Base-by-base conservation (phyloP, 2,888 invertebrate genomes). In the Mellilla xanthometata region DNA sequence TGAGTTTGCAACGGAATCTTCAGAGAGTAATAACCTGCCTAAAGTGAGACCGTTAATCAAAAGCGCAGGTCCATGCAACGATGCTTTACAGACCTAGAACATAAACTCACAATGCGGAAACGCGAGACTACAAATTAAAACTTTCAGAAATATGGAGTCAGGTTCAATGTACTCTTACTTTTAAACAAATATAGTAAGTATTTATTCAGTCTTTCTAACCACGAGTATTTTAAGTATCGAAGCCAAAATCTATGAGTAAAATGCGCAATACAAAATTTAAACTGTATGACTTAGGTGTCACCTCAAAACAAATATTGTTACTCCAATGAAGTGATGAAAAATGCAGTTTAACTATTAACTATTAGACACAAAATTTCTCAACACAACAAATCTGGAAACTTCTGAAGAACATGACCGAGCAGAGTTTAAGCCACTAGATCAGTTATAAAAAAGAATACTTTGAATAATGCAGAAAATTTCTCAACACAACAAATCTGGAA, bases 1-100 rank as follows among this genome's bases (percentile, higher is more conserved):
- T 19, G 6, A 19, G 15, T 5, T 19, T 19, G 56, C 58, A 56
- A 60, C 58, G 56, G 62, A 57, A 56, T 40, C 56, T 44, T 38
- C 39, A 49, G 56, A 61, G 67, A 60, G 58, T 68, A 69, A 69
- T 64, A 71, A 63, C 67, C 71, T 67, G 56, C 54, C 54, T 53
- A 57, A 50, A 45, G 39, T 10, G 52, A 55, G 52, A 52, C 61
- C 54, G 57, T 60, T 68, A 68, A 32, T 53, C 58, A 55, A 56
- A 60, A 61, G 59, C 63, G 52, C 59, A 63, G 57, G 52, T 54
- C 53, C 63, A 61, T 68, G 66, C 61, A 64, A 63, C 62, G 60
- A 56, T 65, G 61, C 57, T 58, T 63, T 54, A 49, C 49, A 58
- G 31, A 35, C 38, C 36, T 24, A 38, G 34, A 56, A 39, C 31